Evolutionary conservation across 2,888 invertebrate species (phyloP).

Genomic region (Stictocephala bisonia): DNA sequence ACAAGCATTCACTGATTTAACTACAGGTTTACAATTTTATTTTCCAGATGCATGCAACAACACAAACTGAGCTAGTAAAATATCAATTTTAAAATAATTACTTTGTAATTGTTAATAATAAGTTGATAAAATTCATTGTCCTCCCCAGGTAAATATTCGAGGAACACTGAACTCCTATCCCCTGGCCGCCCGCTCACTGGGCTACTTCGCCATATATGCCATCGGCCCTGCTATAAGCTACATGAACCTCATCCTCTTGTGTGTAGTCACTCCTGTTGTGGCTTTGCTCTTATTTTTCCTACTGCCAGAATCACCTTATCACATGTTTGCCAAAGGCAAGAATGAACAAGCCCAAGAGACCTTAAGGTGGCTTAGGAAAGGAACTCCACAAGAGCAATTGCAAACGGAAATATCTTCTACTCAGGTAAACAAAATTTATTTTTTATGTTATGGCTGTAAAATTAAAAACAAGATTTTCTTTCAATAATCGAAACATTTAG

Average conservation of each 20-base stretch:
- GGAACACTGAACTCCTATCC: constrained; percentile 41
- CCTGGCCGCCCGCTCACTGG: constrained; percentile 38
- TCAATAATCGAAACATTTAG: too few relatives aligned
- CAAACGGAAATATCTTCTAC: constrained; percentile 29
- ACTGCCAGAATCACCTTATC: constrained; percentile 54
- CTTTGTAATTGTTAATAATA: constrained; percentile 1
- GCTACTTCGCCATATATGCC: constrained; percentile 46
- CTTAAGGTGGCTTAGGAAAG: constrained; percentile 62
- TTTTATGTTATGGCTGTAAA: too few relatives aligned
- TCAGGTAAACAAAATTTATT: constrained; percentile 36
- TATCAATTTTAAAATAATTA: too few relatives aligned
- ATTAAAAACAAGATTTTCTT: too few relatives aligned
- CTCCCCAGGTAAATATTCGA: constrained; percentile 30
- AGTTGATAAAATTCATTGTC: background rate
- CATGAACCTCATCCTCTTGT: constrained; percentile 16
- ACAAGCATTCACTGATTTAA: too few relatives aligned
- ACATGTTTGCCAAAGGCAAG: constrained; percentile 51
- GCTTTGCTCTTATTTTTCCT: constrained; percentile 53
- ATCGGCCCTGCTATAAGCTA: constrained; percentile 44
- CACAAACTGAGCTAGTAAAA: too few relatives aligned
- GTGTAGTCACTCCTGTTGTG: constrained; percentile 32
- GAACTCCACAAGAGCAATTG: background rate
- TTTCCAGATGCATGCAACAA: too few relatives aligned
- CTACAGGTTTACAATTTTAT: too few relatives aligned
- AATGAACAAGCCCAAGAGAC: constrained; percentile 62